These are phyloP conservation scores for Onychostoma macrolepis DNA, from an alignment of 2,113 vertebrate species.

Conservation along the genomic window DNA sequence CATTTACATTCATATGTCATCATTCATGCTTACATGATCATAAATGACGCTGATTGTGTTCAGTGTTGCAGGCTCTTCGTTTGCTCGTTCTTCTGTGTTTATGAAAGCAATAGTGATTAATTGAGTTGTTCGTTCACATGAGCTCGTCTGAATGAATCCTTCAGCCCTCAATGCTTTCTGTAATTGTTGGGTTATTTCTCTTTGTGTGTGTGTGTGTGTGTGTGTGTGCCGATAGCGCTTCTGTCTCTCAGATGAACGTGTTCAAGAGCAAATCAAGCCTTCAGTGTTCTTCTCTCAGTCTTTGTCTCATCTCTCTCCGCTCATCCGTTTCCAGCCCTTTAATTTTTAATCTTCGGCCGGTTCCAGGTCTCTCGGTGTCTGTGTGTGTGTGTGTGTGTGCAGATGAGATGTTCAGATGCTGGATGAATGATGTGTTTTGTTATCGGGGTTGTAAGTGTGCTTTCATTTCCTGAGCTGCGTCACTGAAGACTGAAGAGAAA, in stretches of 20 bases:
- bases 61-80: too few relatives aligned
- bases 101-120: not conserved
- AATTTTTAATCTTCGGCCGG: not conserved
- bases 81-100: not conserved
- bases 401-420: not conserved
- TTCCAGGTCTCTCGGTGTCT: not conserved
- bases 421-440: not conserved
- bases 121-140: not conserved
- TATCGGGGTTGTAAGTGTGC: constrained; percentile 25
- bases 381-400: not conserved
- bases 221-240: not conserved
- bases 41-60: too few relatives aligned
- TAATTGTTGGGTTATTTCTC: not conserved
- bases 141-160: not conserved
- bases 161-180: not conserved
- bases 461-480: constrained; percentile 63
- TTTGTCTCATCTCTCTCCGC: not conserved
- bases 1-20: too few relatives aligned
- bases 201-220: not conserved
- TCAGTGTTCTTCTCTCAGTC: not conserved
- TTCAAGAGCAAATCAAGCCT: not conserved
- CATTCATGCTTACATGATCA: too few relatives aligned
- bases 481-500: constrained; percentile 56
- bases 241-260: constrained; percentile 9
- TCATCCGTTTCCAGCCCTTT: not conserved